These are phyloP conservation scores for Tupiocoris notatus DNA, from an alignment of 2,888 invertebrate species.

Conservation along the genomic window DNA sequence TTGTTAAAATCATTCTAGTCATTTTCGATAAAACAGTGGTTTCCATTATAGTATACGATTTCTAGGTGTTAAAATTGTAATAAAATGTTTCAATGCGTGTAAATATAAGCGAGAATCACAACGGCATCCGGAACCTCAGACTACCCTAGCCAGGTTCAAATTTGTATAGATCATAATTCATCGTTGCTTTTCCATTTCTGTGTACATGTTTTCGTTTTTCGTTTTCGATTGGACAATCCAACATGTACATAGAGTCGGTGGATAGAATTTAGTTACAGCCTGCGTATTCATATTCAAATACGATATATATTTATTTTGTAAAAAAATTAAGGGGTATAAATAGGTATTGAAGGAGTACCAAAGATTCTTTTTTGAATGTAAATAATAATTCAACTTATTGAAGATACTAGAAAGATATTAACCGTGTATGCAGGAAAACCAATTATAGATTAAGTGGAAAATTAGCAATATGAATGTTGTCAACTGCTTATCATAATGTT, in stretches of 20 bases:
- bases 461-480: conserved; percentile 46
- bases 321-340: conserved; percentile 19
- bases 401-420: conserved; percentile 22
- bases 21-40: neutral
- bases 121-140: neutral
- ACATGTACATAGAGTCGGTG: conserved; percentile 23
- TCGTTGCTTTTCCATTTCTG: neutral
- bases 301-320: conserved; percentile 41
- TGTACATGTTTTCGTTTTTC: conserved; percentile 27
- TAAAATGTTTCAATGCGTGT: neutral
- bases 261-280: conserved; percentile 28
- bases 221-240: conserved; percentile 36
- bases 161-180: conserved; percentile 5
- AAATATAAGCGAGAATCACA: neutral
- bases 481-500: conserved; percentile 46
- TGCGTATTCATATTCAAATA: conserved; percentile 3
- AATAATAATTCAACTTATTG: conserved; percentile 47
- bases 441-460: conserved; percentile 38
- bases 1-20: neutral
- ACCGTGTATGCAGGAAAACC: conserved; percentile 44
- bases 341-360: conserved; percentile 43
- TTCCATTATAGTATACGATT: neutral
- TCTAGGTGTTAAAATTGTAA: neutral
- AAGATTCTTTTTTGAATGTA: conserved; percentile 47
- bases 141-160: conserved; percentile 10